Evolutionary conservation across 2,113 vertebrate species (phyloP).

Genomic region (Lycaon pictus): DNA sequence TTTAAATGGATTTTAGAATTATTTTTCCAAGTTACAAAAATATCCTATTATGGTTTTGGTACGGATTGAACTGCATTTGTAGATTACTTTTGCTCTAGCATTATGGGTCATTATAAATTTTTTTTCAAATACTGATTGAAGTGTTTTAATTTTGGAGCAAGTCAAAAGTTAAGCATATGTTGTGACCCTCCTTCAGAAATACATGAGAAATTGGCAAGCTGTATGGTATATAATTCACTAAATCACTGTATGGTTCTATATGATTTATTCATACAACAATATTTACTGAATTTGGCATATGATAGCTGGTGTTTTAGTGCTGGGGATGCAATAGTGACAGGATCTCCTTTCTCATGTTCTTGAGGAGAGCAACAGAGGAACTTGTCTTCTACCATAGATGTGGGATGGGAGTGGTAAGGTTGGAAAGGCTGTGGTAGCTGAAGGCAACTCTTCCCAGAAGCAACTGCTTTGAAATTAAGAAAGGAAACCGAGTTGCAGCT

Average conservation of each 20-base stretch:
- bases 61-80: slow-evolving; percentile 53
- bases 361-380: fast-evolving
- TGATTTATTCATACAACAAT: slow-evolving; percentile 60
- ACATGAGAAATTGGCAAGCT: not conserved
- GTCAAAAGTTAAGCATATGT: slow-evolving; percentile 24
- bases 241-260: not conserved
- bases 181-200: slow-evolving; percentile 41
- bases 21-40: slow-evolving; percentile 63
- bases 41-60: not conserved
- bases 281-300: not conserved
- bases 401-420: fast-evolving
- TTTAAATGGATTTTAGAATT: slow-evolving; percentile 59
- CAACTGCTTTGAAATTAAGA: not conserved
- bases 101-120: not conserved
- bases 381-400: not conserved
- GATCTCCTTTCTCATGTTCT: not conserved
- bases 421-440: not conserved
- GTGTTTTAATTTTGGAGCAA: slow-evolving; percentile 42
- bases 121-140: slow-evolving; percentile 43
- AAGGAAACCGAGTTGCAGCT: not conserved
- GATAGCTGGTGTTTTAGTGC: not conserved
- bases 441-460: not conserved
- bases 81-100: slow-evolving; percentile 23
- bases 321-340: not conserved
- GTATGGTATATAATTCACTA: not conserved